Evolutionary conservation across 2,113 vertebrate genomes (phyloP).

Genomic region (Thamnaconus septentrionalis): DNA sequence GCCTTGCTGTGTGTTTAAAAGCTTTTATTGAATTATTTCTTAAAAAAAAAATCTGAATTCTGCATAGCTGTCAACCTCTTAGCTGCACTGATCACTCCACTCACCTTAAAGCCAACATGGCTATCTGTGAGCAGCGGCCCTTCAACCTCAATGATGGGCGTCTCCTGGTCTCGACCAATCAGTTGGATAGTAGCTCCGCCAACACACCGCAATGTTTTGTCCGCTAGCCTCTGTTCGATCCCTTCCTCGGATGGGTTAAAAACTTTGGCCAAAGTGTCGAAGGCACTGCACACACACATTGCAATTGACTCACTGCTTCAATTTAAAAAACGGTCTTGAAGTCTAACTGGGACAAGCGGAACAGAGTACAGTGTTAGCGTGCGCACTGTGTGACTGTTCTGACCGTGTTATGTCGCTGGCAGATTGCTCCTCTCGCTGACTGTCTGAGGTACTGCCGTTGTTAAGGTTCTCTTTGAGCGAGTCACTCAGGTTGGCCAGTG

Average conservation of each 20-base stretch:
- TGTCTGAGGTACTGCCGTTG: constrained; percentile 88
- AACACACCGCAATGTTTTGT: constrained; percentile 78
- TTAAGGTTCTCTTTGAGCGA: constrained; percentile 83
- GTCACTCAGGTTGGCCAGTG: constrained; percentile 89
- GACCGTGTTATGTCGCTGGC: constrained; percentile 95
- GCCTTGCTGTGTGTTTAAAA: too few species aligned
- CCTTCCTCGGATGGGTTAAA: constrained; percentile 86
- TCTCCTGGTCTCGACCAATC: constrained; percentile 94
- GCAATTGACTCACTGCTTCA: too few species aligned
- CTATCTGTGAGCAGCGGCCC: constrained; percentile 96
- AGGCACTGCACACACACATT: constrained; percentile 81
- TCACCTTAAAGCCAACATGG: constrained; percentile 94
- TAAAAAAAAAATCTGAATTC: neutral
- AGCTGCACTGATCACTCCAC: neutral
- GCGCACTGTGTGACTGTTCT: constrained; percentile 22
- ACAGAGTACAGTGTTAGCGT: neutral
- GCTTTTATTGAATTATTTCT: too few species aligned
- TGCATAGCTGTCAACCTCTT: neutral
- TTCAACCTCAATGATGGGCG: constrained; percentile 97
- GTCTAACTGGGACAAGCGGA: neutral
- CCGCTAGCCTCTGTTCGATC: constrained; percentile 76
- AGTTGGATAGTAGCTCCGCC: constrained; percentile 91
- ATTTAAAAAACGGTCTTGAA: too few species aligned
- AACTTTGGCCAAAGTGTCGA: constrained; percentile 98
- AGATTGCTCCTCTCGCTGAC: constrained; percentile 88